Evolutionary conservation across 2,888 invertebrate genomes (phyloP), one percentile per base, ranked within the genome.

Genomic region (Balanococcus diminutus): DNA sequence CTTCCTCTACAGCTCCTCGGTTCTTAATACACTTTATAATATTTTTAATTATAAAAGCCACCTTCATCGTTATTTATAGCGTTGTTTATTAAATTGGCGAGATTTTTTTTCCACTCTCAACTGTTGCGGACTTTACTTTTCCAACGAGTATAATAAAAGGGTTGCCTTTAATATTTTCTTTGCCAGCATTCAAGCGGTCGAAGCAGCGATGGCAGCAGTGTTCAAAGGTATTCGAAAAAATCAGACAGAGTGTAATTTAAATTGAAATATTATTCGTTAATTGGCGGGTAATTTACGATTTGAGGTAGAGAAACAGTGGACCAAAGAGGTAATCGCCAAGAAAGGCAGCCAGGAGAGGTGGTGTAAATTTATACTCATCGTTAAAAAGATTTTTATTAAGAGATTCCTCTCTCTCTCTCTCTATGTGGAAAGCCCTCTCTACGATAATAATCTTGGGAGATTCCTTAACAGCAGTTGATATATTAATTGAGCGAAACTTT

Each of bases 11-110:
- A 19, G 19, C 51, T 51, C 19, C 19, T 19, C 5, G 8, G 51
- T 51, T 5, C 51, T 51, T 51, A 51, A 19, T 19, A 4, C 8
- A 19, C n/a, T 67, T 9, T 56, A 19, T 56, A 25, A 67, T 67
- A 67, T 75, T 75, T 75, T 75, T 75, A 75, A 75, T 75, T 75
- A 75, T 75, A 75, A 75, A 75, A 31, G 75, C 75, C 32, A 32
- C 36, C 51, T 72, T 31, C 36, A 39, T 67, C 39, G 72, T 84
- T 84, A 84, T 84, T 84, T 84, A 84, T 46, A 75, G 67, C 84
- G 84, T 84, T 84, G 84, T 84, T 84, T 84, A 84, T 84, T 84
- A 84, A 84, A 82, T 72, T 72, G 25, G 72, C 84, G 39, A 19
- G 19, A 19, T 39, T 82, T 72, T 72, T 46, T 46, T 51, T 31